Evolutionary conservation across 1,140 invertebrate species (phyloP), one percentile per base, ranked within the genome.

Genomic region (Aphaenogaster floridana): DNA sequence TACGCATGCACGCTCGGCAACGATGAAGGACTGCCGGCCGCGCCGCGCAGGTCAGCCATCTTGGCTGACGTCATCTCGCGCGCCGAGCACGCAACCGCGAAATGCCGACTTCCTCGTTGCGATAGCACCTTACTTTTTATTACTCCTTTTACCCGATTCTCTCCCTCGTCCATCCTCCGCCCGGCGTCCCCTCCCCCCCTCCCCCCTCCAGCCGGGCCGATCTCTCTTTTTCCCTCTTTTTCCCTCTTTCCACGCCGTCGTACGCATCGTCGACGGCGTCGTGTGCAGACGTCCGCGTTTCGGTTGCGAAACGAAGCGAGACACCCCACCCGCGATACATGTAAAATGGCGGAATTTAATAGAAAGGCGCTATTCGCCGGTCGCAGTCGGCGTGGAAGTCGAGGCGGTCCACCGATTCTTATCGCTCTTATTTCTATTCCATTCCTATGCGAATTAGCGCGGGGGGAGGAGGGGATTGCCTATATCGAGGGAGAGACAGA

Each of bases 291-390:
- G 42, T 83, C 57, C 81, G 86, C 59, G 66, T 86, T 91, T 91
- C 83, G 89, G 88, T 61, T 87, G 88, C 90, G 90, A 90, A 90
- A 91, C 90, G 74, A 91, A 91, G 61, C 90, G 90, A 91, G 71
- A 91, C 90, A 91, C 90, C 90, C 90, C 90, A 89, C 84, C 85
- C 88, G 80, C 66, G 78, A 76, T 86, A 59, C 69, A 86, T 87
- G 50, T 91, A 91, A 91, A 91, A 91, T 91, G 90, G 90, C 90
- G 90, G 90, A 88, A 91, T 89, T 91, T 91, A 91, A 91, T 91
- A 90, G 90, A 91, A 88, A 91, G 86, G 36, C 89, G 90, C 80
- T 87, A 91, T 91, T 91, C 90, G 90, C 57, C 78, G 72, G 13
- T 50, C 48, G 64, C 63, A 48, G 7, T 59, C 36, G 57, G 54